Evolutionary conservation across 1,140 invertebrate species (phyloP).

Genomic region (Drosophila sulfurigaster): DNA sequence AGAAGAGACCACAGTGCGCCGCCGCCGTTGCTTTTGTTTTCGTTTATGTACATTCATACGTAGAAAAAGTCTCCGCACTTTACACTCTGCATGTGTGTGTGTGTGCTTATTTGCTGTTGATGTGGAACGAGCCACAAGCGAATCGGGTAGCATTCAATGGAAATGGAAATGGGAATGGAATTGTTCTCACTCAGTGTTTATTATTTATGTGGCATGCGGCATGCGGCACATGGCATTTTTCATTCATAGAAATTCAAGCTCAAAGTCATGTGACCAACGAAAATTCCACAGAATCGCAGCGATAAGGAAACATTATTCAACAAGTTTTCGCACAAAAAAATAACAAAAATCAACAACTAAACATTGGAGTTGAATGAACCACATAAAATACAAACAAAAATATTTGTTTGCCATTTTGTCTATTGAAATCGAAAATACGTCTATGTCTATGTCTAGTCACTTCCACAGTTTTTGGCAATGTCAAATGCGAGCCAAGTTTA

Average conservation of each 20-base stretch:
- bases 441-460: constrained; percentile 13
- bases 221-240: constrained; percentile 38
- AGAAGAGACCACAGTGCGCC: neutral
- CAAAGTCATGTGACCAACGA: constrained; percentile 35
- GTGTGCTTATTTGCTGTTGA: neutral
- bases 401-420: constrained; percentile 20
- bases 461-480: constrained; percentile 36
- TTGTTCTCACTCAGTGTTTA: constrained; percentile 27
- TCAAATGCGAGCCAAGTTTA: constrained; percentile 57
- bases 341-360: constrained; percentile 6
- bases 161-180: constrained; percentile 31
- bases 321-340: constrained; percentile 16
- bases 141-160: constrained; percentile 45
- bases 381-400: neutral
- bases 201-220: constrained; percentile 24
- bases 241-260: constrained; percentile 51
- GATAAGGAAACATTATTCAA: constrained; percentile 18
- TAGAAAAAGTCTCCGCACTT: neutral
- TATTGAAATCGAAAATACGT: constrained; percentile 33
- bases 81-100: neutral
- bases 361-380: constrained; percentile 46
- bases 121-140: constrained; percentile 13
- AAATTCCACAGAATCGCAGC: constrained; percentile 19
- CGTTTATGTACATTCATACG: neutral
- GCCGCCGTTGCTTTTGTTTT: constrained; percentile 28